A percentile compares a stretch with the other conserved stretches of the same genome.
Conservation (phyloP, 2,113 vertebrate species). For the Nerophis ophidion region DNA sequence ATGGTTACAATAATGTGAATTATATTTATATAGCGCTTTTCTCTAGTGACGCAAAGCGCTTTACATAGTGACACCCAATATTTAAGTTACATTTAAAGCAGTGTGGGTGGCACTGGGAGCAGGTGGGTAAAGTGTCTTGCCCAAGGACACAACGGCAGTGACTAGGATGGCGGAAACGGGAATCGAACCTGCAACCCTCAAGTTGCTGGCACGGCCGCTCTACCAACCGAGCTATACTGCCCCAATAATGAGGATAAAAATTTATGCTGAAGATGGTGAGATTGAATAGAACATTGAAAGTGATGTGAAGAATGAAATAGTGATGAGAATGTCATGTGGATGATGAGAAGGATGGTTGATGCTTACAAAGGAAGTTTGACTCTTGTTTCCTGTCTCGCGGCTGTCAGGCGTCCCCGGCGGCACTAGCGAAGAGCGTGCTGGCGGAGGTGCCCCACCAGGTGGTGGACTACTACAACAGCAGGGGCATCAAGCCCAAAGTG, state of each 20-base stretch:
- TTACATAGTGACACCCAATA: no score
- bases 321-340: not conserved
- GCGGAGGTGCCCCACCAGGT: slow-evolving; percentile 98
- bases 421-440: slow-evolving; percentile 91
- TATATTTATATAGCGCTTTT: no score
- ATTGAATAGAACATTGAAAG: not conserved
- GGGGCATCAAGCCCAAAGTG: slow-evolving; percentile 94
- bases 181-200: no score
- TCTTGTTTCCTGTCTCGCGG: slow-evolving; percentile 1
- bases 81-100: no score
- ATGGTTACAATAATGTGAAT: no score
- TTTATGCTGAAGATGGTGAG: not conserved
- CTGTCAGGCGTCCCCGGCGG: slow-evolving; percentile 89
- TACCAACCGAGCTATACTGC: no score
- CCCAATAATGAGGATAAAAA: slow-evolving; percentile 5
- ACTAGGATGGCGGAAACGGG: no score
- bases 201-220: no score
- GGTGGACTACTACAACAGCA: slow-evolving; percentile 98
- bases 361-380: not conserved
- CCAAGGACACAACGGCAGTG: no score
- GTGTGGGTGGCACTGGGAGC: no score
- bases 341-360: not conserved
- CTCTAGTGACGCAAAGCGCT: no score
- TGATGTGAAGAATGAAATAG: not conserved
- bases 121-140: no score